Percentiles rank a stretch among this genome's conserved stretches.
Evolutionary conservation across 1,140 invertebrate genomes (phyloP).

Genomic region (Bombyx mandarina): DNA sequence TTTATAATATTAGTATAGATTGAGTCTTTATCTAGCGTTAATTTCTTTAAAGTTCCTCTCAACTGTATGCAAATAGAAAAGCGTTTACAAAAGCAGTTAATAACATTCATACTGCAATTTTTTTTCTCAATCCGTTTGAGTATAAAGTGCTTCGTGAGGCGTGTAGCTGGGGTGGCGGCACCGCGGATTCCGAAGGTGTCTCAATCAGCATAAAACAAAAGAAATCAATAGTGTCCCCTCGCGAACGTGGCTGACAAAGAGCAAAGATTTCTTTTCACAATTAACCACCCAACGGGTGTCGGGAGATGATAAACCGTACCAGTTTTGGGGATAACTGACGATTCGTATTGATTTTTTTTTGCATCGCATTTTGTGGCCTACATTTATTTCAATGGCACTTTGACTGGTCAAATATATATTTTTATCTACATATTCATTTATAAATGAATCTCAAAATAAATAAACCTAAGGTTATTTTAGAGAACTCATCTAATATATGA

Average conservation of each 20-base stretch:
- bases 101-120: not conserved
- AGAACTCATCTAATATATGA: too few relatives aligned
- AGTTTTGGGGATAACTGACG: constrained; percentile 42
- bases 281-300: constrained; percentile 61
- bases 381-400: too few relatives aligned
- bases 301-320: constrained; percentile 50
- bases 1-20: too few relatives aligned
- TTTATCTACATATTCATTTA: too few relatives aligned
- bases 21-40: too few relatives aligned
- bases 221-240: constrained; percentile 66
- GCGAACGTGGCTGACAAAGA: constrained; percentile 58
- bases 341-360: constrained; percentile 15
- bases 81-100: too few relatives aligned
- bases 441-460: too few relatives aligned
- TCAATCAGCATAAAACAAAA: constrained; percentile 72
- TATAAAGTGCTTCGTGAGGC: constrained; percentile 56
- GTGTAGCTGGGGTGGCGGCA: constrained; percentile 41
- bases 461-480: too few relatives aligned
- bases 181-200: constrained; percentile 60
- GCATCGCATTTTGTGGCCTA: not conserved
- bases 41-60: too few relatives aligned
- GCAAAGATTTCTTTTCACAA: constrained; percentile 72
- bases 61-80: too few relatives aligned
- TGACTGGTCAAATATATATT: too few relatives aligned
- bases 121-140: constrained; percentile 5